Evolutionary conservation across 2,888 invertebrate species (phyloP), one percentile per base, ranked within the genome.

Genomic region (Drosophila peninsularis): DNA sequence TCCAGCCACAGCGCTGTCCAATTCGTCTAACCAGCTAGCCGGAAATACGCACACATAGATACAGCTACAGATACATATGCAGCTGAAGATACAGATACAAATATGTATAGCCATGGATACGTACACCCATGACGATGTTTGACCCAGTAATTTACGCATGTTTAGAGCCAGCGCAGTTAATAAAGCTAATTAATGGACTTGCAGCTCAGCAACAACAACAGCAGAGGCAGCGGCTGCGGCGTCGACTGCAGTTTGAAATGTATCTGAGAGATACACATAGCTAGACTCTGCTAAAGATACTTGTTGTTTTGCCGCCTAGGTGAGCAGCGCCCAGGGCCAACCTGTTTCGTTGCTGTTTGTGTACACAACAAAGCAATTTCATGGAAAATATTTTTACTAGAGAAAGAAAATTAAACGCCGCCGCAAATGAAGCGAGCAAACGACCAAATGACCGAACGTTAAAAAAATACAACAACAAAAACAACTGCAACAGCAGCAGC

Each of bases 91-190:
- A 67, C 39, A 37, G 19, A 53, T 27, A 68, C 37, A 63, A n/a
- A 41, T 42, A 47, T 19, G 24, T 24, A 24, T 24, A 62, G 30
- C 30, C 2, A 49, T 50, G 19, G 52, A 67, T 63, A 64, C 45
- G 62, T 60, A 62, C 61, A 66, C 61, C 64, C 65, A 70, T 47
- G 60, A 73, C 69, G 64, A 72, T 88, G 70, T 87, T 89, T 86
- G 85, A 86, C 85, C 85, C 74, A 86, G 75, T 86, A 86, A 86
- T 86, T 86, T 84, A 86, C 85, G 88, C 85, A 84, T 89, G 89
- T 79, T 89, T 85, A 79, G 81, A 70, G 66, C 67, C 78, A 68
- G 69, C 64, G 83, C 80, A 86, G 77, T 89, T 87, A 84, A 86
- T 87, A 88, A 82, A 82, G 74, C 85, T 82, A 86, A 86, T 86